Conservation (phyloP, 2,888 invertebrate species). For the Drosophila setosimentum region DNA sequence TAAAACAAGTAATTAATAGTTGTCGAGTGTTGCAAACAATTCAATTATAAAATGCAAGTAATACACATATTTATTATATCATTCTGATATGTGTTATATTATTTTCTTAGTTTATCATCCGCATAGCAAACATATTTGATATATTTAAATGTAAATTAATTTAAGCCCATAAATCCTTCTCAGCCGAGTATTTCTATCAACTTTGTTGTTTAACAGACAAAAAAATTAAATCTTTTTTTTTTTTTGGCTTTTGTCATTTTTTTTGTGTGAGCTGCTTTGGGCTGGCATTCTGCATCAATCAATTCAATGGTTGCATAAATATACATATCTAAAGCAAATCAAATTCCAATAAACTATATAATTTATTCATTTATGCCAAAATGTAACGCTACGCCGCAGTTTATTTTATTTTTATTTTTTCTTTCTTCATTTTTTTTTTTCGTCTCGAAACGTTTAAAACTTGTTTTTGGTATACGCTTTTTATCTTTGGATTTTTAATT, state of each 20-base stretch:
- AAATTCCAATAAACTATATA: conserved; percentile 51
- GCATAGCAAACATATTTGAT: not conserved
- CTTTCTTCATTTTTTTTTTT: not conserved
- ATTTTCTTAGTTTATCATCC: not conserved
- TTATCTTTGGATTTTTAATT: conserved; percentile 69
- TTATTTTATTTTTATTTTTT: conserved; percentile 10
- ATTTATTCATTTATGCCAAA: conserved; percentile 69
- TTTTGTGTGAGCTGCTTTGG: conserved; percentile 21
- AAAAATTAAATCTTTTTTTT: conserved; percentile 1
- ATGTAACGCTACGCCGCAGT: conserved; percentile 28
- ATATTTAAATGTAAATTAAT: not conserved
- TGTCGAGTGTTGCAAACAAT: not conserved
- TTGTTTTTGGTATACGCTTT: conserved; percentile 37
- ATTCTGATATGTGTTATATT: not conserved
- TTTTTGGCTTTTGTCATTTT: not conserved
- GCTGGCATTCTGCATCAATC: conserved; percentile 64
- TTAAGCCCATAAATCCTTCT: not conserved
- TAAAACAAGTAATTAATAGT: not conserved
- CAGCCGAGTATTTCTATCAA: not conserved
- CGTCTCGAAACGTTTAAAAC: conserved; percentile 24
- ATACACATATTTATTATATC: not conserved
- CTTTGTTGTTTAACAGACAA: not conserved
- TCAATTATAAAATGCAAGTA: not conserved
- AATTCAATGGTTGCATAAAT: conserved; percentile 61
- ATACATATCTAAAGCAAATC: conserved; percentile 46